These are phyloP conservation scores for Eupithecia centaureata DNA, from an alignment of 2,888 invertebrate genomes.

Conservation along the genomic window DNA sequence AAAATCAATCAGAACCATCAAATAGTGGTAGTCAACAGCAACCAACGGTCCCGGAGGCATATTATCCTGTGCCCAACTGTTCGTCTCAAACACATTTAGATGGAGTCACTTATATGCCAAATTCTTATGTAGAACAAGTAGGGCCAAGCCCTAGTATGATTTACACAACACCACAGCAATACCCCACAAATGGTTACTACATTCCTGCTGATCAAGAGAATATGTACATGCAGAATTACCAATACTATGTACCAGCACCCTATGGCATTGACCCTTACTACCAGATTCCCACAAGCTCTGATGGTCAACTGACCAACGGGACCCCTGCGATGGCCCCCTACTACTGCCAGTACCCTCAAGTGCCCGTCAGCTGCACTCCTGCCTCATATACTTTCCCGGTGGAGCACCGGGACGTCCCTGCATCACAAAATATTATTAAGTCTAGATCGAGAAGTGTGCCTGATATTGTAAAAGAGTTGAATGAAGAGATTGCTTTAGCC, in stretches of 20 bases:
- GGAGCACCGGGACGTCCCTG: constrained; percentile 44
- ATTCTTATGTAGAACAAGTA: constrained; percentile 70
- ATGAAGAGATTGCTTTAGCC: constrained; percentile 85
- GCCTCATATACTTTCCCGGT: constrained; percentile 44
- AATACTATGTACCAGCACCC: constrained; percentile 68
- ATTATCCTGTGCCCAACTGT: constrained; percentile 63
- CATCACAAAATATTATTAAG: constrained; percentile 61
- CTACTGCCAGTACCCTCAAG: constrained; percentile 69
- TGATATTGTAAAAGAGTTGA: constrained; percentile 89
- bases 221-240: constrained; percentile 72
- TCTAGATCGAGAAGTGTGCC: constrained; percentile 87
- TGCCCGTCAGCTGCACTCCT: constrained; percentile 58
- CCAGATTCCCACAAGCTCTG: constrained; percentile 59
- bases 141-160: constrained; percentile 64
- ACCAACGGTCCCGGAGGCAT: constrained; percentile 56
- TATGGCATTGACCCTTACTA: constrained; percentile 65
- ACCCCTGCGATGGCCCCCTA: constrained; percentile 70
- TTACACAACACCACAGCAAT: constrained; percentile 69
- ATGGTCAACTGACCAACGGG: constrained; percentile 56
- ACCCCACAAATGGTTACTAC: constrained; percentile 71
- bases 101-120: constrained; percentile 68
- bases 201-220: constrained; percentile 64
- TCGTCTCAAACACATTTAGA: constrained; percentile 70
- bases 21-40: constrained; percentile 59
- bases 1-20: constrained; percentile 69